These are phyloP conservation scores for Idaea dimidiata DNA, from an alignment of 2,888 invertebrate genomes.

Conservation along the genomic window DNA sequence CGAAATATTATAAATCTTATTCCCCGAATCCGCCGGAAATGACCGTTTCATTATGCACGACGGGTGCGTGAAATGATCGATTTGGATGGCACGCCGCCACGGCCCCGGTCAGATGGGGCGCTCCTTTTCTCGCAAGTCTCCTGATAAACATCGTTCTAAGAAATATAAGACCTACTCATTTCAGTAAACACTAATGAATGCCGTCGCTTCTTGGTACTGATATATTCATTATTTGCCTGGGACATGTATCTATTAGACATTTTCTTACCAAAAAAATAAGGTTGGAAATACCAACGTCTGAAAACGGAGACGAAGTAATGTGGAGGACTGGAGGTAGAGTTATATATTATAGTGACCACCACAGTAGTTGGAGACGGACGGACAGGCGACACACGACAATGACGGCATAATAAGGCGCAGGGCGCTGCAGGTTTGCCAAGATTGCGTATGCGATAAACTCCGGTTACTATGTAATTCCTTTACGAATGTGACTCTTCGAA, in stretches of 20 bases:
- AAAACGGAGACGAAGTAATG: conserved; percentile 46
- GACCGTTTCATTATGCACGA: conserved; percentile 68
- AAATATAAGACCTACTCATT: conserved; percentile 35
- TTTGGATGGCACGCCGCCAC: conserved; percentile 53
- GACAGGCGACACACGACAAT: conserved; percentile 49
- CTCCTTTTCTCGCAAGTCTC: conserved; percentile 48
- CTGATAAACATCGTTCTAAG: conserved; percentile 55
- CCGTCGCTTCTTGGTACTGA: conserved; percentile 19
- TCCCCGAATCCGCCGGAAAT: conserved; percentile 73
- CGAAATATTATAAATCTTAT: conserved; percentile 65
- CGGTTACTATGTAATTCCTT: conserved; percentile 46
- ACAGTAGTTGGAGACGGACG: conserved; percentile 42
- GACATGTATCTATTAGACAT: conserved; percentile 7
- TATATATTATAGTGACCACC: conserved; percentile 57
- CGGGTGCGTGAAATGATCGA: conserved; percentile 70
- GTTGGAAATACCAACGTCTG: conserved; percentile 7
- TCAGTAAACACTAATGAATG: conserved; percentile 34
- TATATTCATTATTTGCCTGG: conserved; percentile 11
- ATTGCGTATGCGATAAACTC: conserved; percentile 67
- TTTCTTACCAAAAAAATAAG: conserved; percentile 12
- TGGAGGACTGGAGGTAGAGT: conserved; percentile 40
- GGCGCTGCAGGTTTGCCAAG: conserved; percentile 43
- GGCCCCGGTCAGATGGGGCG: conserved; percentile 32
- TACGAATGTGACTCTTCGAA: conserved; percentile 26
- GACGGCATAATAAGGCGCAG: conserved; percentile 59